Base-by-base conservation (phyloP, 2,113 vertebrate species). In the Eira barbara region DNA sequence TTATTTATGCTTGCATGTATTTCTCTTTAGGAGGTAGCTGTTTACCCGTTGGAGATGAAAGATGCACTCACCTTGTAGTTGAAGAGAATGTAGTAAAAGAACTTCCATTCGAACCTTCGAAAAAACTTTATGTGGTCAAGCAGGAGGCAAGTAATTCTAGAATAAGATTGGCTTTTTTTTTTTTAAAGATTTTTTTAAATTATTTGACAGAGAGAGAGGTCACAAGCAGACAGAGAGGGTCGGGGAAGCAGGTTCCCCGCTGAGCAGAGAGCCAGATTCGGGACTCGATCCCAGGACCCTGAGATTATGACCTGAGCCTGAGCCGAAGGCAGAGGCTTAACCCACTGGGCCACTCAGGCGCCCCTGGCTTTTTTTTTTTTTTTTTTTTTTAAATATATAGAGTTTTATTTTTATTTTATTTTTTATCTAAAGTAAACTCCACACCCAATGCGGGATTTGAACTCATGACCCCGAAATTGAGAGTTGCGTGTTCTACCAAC, bases 21-120 rank as follows among this genome's bases (percentile, higher is more conserved):
- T 94, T 57, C 57, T 57, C 17, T 95, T 27, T 96, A 99, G 99
- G 99, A 95, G 99, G 99, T 65, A 98, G 59, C 15, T 98, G 98
- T 96, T 98, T 99, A 89, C 98, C 99, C 29, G 99, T 99, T 97
- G 99, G 99, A 95, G 99, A 99, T 98, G 99, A 99, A 97, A 98
- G 98, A 63, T 99, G 99, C 92, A 99, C 99, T 0, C 99, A 99
- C 97, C 98, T 99, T 98, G 99, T 99, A 88, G 99, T 99, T 97
- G 99, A 99, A 98, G 99, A 99, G 98, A 99, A 99, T 97, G 98
- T 98, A 52, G 98, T 99, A 3, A 99, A 99, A 99, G 99, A 99
- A 81, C 98, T 99, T 97, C 99, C 99, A 1, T 99, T 99, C 97
- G 98, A 99, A 91, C 99, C 99, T 29, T 98, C 98, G 27, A 99